Conservation (phyloP, 2,888 invertebrate genomes). For the Erebia epiphron region DNA sequence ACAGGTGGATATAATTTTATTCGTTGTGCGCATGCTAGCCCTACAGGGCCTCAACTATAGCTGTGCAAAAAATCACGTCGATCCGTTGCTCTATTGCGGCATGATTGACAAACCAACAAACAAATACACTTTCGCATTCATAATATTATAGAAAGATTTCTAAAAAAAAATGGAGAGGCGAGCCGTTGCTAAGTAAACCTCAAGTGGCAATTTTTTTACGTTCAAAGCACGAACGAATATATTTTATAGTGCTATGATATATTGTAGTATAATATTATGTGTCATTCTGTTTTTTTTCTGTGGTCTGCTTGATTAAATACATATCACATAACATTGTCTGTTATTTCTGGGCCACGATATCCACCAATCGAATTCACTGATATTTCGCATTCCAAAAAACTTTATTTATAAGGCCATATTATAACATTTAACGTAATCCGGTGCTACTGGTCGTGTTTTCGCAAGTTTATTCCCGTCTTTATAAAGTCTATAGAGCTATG, state of each 20-base stretch:
- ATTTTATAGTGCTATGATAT: too few species aligned
- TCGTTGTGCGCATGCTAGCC: too few species aligned
- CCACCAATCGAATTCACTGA: constrained; percentile 5
- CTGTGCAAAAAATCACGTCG: too few species aligned
- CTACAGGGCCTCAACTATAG: too few species aligned
- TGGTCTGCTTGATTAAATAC: not conserved
- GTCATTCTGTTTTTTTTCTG: not conserved
- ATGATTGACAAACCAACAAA: too few species aligned
- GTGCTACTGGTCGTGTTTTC: constrained; percentile 29
- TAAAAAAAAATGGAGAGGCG: too few species aligned
- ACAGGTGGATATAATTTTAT: too few species aligned
- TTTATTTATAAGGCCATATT: constrained; percentile 18
- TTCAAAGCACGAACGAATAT: not conserved
- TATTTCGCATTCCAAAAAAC: constrained; percentile 16
- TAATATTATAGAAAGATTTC: too few species aligned
- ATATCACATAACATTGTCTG: not conserved
- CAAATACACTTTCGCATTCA: too few species aligned
- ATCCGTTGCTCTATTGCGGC: too few species aligned
- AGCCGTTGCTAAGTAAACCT: too few species aligned
- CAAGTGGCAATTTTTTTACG: not conserved
- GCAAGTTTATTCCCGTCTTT: constrained; percentile 17
- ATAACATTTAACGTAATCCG: constrained; percentile 26
- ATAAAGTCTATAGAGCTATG: constrained; percentile 10
- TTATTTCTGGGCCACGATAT: constrained; percentile 3
- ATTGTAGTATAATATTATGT: too few species aligned